Base-by-base conservation (phyloP, 2,113 vertebrate species). In the Ardeotis arabs region DNA sequence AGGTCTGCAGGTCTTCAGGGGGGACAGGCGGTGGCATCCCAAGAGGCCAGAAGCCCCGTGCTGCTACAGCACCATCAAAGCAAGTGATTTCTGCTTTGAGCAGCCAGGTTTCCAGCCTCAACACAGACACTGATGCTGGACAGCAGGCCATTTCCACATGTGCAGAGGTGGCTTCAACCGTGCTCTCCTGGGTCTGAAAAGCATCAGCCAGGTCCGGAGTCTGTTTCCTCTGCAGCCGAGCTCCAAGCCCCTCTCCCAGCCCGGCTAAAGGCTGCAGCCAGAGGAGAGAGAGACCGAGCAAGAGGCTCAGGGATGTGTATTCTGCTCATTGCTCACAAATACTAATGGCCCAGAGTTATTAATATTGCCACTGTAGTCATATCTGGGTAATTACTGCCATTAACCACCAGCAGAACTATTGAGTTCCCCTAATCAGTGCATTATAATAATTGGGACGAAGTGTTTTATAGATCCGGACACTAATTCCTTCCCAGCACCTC, bases 371-470 rank as follows among this genome's bases (percentile, higher is more conserved):
- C 94, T 96, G 87, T 83, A 95, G 91, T 97, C 95, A 90, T 95
- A 94, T 89, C 89, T 96, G 84, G 95, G 90, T 97, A 97, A 97
- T 97, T 97, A 93, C 96, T 85, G 87, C 95, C 93, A 97, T 95
- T 96, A 96, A 95, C 91, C 94, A 95, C 95, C 96, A 97, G 94
- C 95, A 95, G 96, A 96, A 95, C 96, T 97, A 95, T 95, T 96
- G 95, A 97, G 96, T 94, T 97, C 94, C 92, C 87, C 85, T 97
- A 96, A 97, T 97, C 96, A 96, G 96, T 93, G 92, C 95, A 95
- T 97, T 97, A 96, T 78, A 95, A 93, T 97, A 96, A 97, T 97
- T 96, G 95, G 95, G 95, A 96, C 94, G 95, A 94, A 96, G 95
- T 95, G 97, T 88, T 97, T 97, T 97, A 97, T 96, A 95, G 96